Evolutionary conservation across 2,888 invertebrate genomes (phyloP), one percentile per base, ranked within the genome.

Genomic region (Oeneis ivallda): DNA sequence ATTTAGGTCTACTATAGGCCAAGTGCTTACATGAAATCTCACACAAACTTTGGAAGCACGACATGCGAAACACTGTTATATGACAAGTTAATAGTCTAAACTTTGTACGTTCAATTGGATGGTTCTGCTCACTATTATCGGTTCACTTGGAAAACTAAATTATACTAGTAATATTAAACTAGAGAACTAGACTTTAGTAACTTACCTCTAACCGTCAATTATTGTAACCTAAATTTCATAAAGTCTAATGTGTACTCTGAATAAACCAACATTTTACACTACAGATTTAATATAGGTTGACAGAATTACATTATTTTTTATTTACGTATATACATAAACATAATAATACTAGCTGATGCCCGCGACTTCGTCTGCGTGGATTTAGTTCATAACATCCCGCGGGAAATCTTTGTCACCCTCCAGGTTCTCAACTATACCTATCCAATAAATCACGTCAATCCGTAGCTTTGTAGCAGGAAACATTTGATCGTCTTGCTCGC

Each of bases 141-240:
- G 52, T 50, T 52, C 52, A 41, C 61, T 61, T 13, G 41, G n/a
- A 52, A 17, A 37, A 49, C 34, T 19, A 37, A 7, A 60, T 60
- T 58, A 59, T 47, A 45, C 58, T 59, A 47, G 58, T 50, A 47
- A 49, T 60, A 61, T 52, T 52, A 41, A 61, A 61, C 61, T 61
- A 34, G 26, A 50, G 45, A 60, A 41, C 26, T 41, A 49, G 26
- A 26, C 5, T 26, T 45, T n/a, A n/a, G n/a, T n/a, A n/a, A 49
- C 41, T 61, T 61, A 52, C 41, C 61, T 43, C 26, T n/a, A 41
- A 39, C 59, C 37, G 17, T 34, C 59, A 49, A 59, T 17, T 17
- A 59, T 17, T 17, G 49, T 37, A 43, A 57, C 11, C 43, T 26
- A n/a, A 57, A 57, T 57, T 57, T 57, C 26, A 57, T 57, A 43